phyloP scores from a whole-genome alignment of 92 coral and sea anemone species.

The Blastomussa wellsi region DNA sequence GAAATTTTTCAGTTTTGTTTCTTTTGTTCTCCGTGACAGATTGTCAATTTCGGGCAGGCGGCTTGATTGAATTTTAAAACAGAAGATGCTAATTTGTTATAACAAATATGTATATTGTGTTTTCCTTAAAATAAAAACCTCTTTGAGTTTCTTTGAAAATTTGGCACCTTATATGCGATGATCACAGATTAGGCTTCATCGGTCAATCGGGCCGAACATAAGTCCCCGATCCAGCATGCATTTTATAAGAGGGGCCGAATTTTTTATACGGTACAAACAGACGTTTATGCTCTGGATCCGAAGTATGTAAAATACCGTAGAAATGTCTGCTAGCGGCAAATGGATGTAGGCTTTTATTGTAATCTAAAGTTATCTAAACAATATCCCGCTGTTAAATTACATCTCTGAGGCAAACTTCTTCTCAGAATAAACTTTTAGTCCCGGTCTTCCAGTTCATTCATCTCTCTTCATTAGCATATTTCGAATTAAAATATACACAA shows the following conservation, averaged over 20 bases:
- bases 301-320: not conserved
- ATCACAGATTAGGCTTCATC: no score
- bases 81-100: not conserved
- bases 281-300: not conserved
- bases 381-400: not conserved
- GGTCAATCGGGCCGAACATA: not conserved
- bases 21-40: not conserved
- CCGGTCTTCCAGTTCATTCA: not conserved
- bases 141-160: not conserved
- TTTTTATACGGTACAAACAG: not conserved
- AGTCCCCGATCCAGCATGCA: no score
- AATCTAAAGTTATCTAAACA: not conserved
- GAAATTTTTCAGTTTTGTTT: not conserved
- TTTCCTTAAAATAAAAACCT: no score
- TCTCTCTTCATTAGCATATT: not conserved
- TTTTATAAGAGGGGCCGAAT: no score
- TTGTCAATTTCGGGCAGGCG: not conserved
- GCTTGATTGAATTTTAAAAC: not conserved
- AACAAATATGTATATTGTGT: constrained; percentile 5
- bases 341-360: not conserved
- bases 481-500: not conserved
- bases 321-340: not conserved
- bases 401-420: not conserved
- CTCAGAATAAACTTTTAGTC: not conserved
- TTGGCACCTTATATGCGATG: not conserved